These are phyloP conservation scores for Fissipunctia ypsillon DNA, from an alignment of 2,888 invertebrate genomes.

Conservation along the genomic window DNA sequence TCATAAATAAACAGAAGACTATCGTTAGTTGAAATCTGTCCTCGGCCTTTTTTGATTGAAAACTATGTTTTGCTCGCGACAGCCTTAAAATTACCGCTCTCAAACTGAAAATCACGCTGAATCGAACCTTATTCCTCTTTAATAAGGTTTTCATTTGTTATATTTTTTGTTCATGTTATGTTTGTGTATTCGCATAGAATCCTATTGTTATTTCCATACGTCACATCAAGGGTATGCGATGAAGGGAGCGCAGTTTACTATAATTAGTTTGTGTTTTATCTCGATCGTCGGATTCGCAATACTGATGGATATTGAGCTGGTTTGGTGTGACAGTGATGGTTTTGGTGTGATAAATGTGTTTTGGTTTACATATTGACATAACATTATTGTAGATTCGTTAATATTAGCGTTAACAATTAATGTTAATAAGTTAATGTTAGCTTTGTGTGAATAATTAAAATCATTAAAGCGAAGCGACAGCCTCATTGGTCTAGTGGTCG, in stretches of 20 bases:
- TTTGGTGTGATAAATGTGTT: conserved; percentile 51
- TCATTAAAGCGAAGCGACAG: too few relatives aligned
- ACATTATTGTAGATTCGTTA: too few relatives aligned
- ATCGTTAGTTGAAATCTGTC: conserved; percentile 78
- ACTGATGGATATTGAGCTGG: conserved; percentile 65
- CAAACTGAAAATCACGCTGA: not conserved
- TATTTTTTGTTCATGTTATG: conserved; percentile 1
- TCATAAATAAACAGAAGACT: conserved; percentile 65
- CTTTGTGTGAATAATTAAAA: too few relatives aligned
- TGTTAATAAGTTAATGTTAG: too few relatives aligned
- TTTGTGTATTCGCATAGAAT: conserved; percentile 48
- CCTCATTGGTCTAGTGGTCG: too few relatives aligned
- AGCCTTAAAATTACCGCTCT: conserved; percentile 18
- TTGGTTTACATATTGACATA: too few relatives aligned
- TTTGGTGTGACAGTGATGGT: conserved; percentile 20
- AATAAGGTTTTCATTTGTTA: not conserved
- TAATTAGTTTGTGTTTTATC: conserved; percentile 86
- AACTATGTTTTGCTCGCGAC: conserved; percentile 66
- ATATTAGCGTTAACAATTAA: too few relatives aligned
- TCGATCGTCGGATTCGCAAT: conserved; percentile 76
- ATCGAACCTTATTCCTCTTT: not conserved
- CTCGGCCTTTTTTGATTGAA: conserved; percentile 76
- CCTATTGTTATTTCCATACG: conserved; percentile 80
- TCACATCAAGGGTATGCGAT: conserved; percentile 78
- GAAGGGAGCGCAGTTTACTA: conserved; percentile 76